Base-by-base conservation (phyloP, 2,797 vertebrate genomes). In the Myripristis jacobus region DNA sequence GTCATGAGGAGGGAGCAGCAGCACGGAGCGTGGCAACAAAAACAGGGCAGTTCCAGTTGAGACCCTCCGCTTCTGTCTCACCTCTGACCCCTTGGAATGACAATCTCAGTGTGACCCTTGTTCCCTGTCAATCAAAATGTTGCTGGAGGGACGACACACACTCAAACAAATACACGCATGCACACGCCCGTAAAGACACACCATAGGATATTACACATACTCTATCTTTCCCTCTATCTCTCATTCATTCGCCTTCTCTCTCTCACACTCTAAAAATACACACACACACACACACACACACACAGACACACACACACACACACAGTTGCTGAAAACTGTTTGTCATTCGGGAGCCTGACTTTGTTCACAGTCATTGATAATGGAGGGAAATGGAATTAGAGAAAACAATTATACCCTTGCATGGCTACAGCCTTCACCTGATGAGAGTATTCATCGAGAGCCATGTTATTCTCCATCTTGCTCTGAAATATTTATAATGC, bases 351-450 rank as follows among this genome's bases (percentile, higher is more conserved):
- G 51, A 77, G 63, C 46, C 65, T 82, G 81, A 83, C 83, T 86
- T 78, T 83, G 82, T 77, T 88, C 79, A 66, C 70, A 67, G 78
- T 74, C 67, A 19, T 68, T 81, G 82, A 88, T 89, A 84, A 91
- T 86, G 52, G 85, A 61, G 53, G 82, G 46, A 75, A 90, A 92
- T 91, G 88, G 91, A 91, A 92, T 91, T 87, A 87, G 79, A 88
- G 86, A 92, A 94, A 93, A 92, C 91, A 93, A 93, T 94, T 92
- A 92, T 89, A 82, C 82, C 88, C 83, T 87, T 87, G 87, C 92
- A 71, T 86, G 90, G 83, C 73, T 91, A 79, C 82, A 85, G 70
- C 73, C 71, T 31, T 73, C 83, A 92, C 88, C 89, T 90, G 92
- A 92, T 84, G 87, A 90, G 85, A 89, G 77, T 77, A 46, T 73